Percentiles rank a stretch among this genome's conserved stretches.
Conservation (phyloP, 1,140 invertebrate genomes). For the Drosophila melanica region DNA sequence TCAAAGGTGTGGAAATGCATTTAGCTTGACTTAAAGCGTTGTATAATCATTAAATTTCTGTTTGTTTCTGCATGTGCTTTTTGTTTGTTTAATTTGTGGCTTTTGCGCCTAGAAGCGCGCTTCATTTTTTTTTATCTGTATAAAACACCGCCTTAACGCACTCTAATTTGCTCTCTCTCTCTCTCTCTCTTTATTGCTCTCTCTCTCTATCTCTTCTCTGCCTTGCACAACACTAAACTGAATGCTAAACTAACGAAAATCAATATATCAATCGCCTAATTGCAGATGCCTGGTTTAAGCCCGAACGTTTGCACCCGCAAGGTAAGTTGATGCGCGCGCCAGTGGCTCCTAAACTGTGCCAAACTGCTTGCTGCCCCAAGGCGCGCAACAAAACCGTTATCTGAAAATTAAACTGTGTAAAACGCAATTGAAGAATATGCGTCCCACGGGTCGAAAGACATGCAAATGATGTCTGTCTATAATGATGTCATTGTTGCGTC, state of each 20-base stretch:
- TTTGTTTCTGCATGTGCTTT: not conserved
- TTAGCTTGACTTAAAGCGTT: slow-evolving; percentile 19
- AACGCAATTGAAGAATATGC: slow-evolving; percentile 15
- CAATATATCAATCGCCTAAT: slow-evolving; percentile 85
- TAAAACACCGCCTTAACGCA: slow-evolving; percentile 28
- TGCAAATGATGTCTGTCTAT: slow-evolving; percentile 33
- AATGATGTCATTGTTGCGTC: slow-evolving; percentile 65
- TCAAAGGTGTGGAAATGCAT: slow-evolving; percentile 47
- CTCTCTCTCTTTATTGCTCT: slow-evolving; percentile 10
- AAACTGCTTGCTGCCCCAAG: slow-evolving; percentile 31
- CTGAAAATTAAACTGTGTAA: slow-evolving; percentile 36
- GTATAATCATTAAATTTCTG: slow-evolving; percentile 43
- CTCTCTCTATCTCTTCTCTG: slow-evolving; percentile 33
- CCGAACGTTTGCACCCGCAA: slow-evolving; percentile 93
- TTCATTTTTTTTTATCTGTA: not conserved
- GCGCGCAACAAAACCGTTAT: slow-evolving; percentile 17
- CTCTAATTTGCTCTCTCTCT: slow-evolving; percentile 20
- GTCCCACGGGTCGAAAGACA: not conserved
- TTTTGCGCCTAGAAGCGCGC: slow-evolving; percentile 12
- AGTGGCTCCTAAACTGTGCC: slow-evolving; percentile 52
- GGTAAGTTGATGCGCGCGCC: slow-evolving; percentile 87
- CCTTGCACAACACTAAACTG: slow-evolving; percentile 57
- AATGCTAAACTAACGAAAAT: slow-evolving; percentile 80
- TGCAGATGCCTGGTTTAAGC: slow-evolving; percentile 96
- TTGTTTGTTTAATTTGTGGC: slow-evolving; percentile 18